Conservation (phyloP, 2,888 invertebrate genomes). For the Napeogenes sylphis region DNA sequence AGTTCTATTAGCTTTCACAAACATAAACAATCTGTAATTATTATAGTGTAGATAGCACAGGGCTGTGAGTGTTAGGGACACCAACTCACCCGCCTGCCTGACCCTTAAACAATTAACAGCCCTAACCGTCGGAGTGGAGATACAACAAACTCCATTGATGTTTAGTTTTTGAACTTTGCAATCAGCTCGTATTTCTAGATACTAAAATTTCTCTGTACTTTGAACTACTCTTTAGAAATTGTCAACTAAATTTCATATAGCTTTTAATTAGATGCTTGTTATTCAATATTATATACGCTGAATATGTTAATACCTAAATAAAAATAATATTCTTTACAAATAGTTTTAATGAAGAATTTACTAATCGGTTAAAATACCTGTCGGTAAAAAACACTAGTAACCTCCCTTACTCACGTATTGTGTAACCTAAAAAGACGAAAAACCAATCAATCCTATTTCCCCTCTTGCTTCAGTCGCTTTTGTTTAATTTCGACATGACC, state of each 20-base stretch:
- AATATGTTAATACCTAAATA: no score
- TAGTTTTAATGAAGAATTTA: no score
- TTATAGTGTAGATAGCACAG: neutral
- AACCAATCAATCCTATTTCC: slow-evolving; percentile 35
- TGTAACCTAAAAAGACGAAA: slow-evolving; percentile 28
- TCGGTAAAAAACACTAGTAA: slow-evolving; percentile 21
- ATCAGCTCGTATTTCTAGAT: slow-evolving; percentile 20
- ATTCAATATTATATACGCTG: no score
- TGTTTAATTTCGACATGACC: slow-evolving; percentile 36
- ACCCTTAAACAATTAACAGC: slow-evolving; percentile 52
- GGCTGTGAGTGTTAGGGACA: neutral
- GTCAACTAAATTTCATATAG: neutral
- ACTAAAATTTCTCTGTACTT: slow-evolving; percentile 11
- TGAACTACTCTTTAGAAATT: neutral
- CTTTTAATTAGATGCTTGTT: neutral
- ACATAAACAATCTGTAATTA: no score
- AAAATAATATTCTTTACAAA: no score
- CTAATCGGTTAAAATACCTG: neutral
- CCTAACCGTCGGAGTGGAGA: slow-evolving; percentile 39
- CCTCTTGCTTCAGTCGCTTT: slow-evolving; percentile 30
- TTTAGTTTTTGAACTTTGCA: slow-evolving; percentile 27
- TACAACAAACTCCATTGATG: slow-evolving; percentile 26
- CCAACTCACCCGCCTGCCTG: slow-evolving; percentile 30
- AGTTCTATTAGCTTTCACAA: no score
- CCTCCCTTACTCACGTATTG: slow-evolving; percentile 25